Evolutionary conservation across 1,140 invertebrate species (phyloP).

Genomic region (Druon quercuslanigerum): DNA sequence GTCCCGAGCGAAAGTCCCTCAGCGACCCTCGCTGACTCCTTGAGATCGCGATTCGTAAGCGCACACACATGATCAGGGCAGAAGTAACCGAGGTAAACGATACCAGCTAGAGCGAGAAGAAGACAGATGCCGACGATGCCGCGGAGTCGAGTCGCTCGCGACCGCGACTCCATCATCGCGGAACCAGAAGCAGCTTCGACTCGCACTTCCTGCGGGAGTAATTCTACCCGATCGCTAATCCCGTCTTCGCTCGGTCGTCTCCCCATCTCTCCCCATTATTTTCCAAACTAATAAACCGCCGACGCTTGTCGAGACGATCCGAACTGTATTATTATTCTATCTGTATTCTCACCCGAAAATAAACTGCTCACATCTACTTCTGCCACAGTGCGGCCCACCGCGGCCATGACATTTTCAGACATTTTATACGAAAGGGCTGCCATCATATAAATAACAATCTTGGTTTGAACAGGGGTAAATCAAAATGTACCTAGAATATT

Average conservation of each 20-base stretch:
- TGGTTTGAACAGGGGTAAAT: too few relatives aligned
- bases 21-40: constrained; percentile 67
- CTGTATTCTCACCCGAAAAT: constrained; percentile 32
- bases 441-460: too few relatives aligned
- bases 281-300: constrained; percentile 34
- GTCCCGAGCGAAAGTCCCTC: constrained; percentile 71
- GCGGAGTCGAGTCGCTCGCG: constrained; percentile 77
- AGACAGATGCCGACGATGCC: constrained; percentile 87
- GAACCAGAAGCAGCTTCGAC: constrained; percentile 34
- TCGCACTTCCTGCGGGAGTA: constrained; percentile 58
- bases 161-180: constrained; percentile 67
- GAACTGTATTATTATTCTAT: constrained; percentile 25
- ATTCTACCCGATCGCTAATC: constrained; percentile 59
- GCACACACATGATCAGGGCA: constrained; percentile 91
- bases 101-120: constrained; percentile 85
- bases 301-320: constrained; percentile 33
- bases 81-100: constrained; percentile 91
- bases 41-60: constrained; percentile 80
- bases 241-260: constrained; percentile 56
- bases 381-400: constrained; percentile 36
- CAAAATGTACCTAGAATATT: too few relatives aligned
- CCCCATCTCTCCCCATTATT: constrained; percentile 66
- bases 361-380: neutral
- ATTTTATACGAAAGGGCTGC: constrained; percentile 41
- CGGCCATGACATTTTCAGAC: constrained; percentile 53